Percentiles rank a stretch among this genome's conserved stretches.
phyloP scores from a whole-genome alignment of 2,888 invertebrate species.

The Dryobota labecula region DNA sequence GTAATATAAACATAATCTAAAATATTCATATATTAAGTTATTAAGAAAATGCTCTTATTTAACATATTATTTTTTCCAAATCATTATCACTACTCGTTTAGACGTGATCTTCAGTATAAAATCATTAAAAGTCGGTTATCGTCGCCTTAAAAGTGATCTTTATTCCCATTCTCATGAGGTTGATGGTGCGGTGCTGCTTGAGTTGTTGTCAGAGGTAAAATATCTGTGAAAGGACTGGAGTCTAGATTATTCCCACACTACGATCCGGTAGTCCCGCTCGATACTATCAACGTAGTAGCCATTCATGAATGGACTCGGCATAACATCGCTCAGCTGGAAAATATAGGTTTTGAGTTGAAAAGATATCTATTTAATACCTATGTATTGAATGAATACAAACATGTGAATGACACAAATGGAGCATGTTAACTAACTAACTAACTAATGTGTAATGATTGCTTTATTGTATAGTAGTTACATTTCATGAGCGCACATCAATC shows the following conservation, averaged over 20 bases:
- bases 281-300: constrained; percentile 82
- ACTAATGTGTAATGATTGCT: not conserved
- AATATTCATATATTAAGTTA: too few species aligned
- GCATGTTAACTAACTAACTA: not conserved
- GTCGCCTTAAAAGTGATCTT: too few species aligned
- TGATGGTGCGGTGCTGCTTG: not conserved
- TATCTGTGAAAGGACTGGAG: not conserved
- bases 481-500: not conserved
- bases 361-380: not conserved
- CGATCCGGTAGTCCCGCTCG: constrained; percentile 78
- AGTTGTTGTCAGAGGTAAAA: not conserved
- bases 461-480: not conserved
- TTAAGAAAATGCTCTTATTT: too few species aligned
- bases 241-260: constrained; percentile 75
- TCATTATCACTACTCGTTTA: too few species aligned
- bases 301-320: constrained; percentile 78
- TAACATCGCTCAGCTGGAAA: constrained; percentile 74
- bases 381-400: not conserved
- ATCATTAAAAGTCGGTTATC: too few species aligned
- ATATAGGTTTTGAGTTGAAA: not conserved
- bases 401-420: not conserved
- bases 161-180: not conserved
- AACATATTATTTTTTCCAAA: too few species aligned
- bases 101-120: too few species aligned
- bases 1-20: too few species aligned